Evolutionary conservation across 2,888 invertebrate genomes (phyloP), one percentile per base, ranked within the genome.

Genomic region (Dendrolimus pini): DNA sequence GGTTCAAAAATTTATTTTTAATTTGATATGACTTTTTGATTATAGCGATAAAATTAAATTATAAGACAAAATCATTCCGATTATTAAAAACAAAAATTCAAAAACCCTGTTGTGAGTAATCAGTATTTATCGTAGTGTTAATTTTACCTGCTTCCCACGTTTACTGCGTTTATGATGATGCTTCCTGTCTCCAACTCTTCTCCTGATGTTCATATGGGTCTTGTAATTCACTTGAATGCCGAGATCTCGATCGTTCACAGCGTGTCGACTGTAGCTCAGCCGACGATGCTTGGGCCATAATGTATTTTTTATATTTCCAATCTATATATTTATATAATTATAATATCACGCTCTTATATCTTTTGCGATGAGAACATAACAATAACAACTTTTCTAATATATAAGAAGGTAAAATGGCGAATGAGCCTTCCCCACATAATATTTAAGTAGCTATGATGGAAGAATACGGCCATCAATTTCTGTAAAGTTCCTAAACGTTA

Each of bases 221-320:
- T 95, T 95, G 85, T 97, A 97, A 92, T 96, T 97, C 62, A 94
- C 93, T 92, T 96, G 96, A 53, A 95, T 96, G 60, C 96, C 94
- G 65, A 97, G 92, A 87, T 97, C 97, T 61, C 95, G 92, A 80
- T 97, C 97, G 80, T 97, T 95, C 57, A 97, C 97, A 53, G 97
- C 96, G 80, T 97, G 97, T 58, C 97, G 93, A 80, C 97, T 97
- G 92, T 97, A 97, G 88, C 97, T 97, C 70, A 97, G 90, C 59
- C 97, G 93, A 59, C 97, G 96, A 83, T 96, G 96, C 96, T 97
- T 92, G 61, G 62, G 61, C 56, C 58, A 59, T 58, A 91, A 47
- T 47, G 47, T 47, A 47, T 47, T 89, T 57, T 53, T 47, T 65
- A 52, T 9, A 14, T 47, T 47, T 47, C 63, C 55, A 57, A 62